Evolutionary conservation across 2,888 invertebrate genomes (phyloP), one percentile per base, ranked within the genome.

Genomic region (Xestia xanthographa): DNA sequence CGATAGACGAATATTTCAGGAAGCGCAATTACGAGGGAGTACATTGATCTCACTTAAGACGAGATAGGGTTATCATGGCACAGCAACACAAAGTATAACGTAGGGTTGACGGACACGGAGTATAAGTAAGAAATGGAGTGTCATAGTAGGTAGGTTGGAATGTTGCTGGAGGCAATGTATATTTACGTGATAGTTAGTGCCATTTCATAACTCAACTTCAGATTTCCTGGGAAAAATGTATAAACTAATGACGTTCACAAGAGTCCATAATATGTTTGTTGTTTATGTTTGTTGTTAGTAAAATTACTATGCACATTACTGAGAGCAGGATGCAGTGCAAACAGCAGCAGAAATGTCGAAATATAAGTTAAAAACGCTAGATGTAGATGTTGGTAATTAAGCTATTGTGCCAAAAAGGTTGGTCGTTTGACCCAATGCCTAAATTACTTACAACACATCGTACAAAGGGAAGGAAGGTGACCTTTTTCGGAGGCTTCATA

Each of bases 31-130:
- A 82, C 66, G 34, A 62, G 48, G 34, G 41, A 77, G 85, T 83
- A 72, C 79, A 85, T 79, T 85, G 82, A 77, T 86, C 79, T 82
- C 79, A 82, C 68, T 85, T 77, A 78, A 77, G 67, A 71, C 58
- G 20, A 78, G 72, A 82, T 84, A 79, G 58, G 53, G 72, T 84
- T 88, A 85, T 80, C 81, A 80, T 76, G 67, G 75, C 14, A 62
- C 53, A 68, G 43, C 67, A 84, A 82, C 71, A 84, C 72, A 76
- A 76, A 74, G 53, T 43, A 53, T 58, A 63, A 53, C 45, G 58
- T 50, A 58, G 63, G 45, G 60, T 70, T 68, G 38, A 67, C 73
- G 11, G 26, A 38, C 63, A 70, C 26, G 12, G 83, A 82, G 41
- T 8, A n/a, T n/a, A n/a, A 71, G 2, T 20, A 71, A 48, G 1